Percentiles rank a stretch among this genome's conserved stretches.
phyloP scores from a whole-genome alignment of 2,888 invertebrate genomes.

The Conus canariensis region DNA sequence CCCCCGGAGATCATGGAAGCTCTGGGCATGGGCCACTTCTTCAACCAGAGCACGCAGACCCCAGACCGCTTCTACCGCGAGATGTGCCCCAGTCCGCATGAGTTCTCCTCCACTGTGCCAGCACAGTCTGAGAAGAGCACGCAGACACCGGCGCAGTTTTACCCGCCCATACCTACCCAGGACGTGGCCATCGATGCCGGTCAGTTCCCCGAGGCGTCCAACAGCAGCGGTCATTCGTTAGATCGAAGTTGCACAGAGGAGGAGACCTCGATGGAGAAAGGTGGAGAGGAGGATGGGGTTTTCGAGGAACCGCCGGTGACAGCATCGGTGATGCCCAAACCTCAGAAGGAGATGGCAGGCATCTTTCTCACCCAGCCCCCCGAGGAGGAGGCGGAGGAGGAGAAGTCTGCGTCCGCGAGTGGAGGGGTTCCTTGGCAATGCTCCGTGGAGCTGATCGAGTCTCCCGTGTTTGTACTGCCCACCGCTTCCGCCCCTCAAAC shows the following conservation, averaged over 20 bases:
- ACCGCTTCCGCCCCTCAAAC: background rate
- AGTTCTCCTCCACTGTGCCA: conserved; percentile 26
- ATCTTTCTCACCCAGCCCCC: conserved; percentile 26
- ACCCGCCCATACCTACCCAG: conserved; percentile 54
- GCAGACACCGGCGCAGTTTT: conserved; percentile 52
- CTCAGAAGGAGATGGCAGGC: background rate
- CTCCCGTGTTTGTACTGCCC: background rate
- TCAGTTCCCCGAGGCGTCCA: conserved; percentile 48
- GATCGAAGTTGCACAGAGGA: conserved; percentile 20
- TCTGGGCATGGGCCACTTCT: conserved; percentile 42
- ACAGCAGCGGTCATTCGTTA: conserved; percentile 17
- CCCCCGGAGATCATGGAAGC: conserved; percentile 40
- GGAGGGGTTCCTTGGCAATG: conserved; percentile 9
- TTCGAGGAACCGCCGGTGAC: conserved; percentile 19
- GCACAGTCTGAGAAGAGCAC: conserved; percentile 48
- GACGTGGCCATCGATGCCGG: conserved; percentile 53
- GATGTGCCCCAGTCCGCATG: conserved; percentile 43
- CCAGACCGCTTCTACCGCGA: conserved; percentile 40
- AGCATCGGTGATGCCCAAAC: conserved; percentile 31
- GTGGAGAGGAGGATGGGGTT: conserved; percentile 2
- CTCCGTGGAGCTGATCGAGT: conserved; percentile 6
- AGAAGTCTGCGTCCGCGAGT: too few species aligned
- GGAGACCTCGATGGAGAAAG: background rate
- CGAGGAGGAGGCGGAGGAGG: background rate
- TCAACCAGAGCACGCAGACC: conserved; percentile 43